Evolutionary conservation across 1,140 invertebrate genomes (phyloP).

Genomic region (Cylas formicarius): DNA sequence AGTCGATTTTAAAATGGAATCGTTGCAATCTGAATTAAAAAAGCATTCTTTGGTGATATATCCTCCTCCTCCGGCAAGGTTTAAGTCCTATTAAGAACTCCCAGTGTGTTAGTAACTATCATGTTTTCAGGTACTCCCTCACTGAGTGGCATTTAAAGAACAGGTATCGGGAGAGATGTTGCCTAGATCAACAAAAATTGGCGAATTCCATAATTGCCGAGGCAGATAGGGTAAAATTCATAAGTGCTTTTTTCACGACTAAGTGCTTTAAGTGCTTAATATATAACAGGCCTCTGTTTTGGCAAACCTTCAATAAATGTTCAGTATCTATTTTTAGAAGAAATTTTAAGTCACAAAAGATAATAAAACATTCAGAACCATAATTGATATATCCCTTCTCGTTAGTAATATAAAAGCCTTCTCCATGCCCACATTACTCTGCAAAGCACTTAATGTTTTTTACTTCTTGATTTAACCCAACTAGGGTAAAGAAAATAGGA

Average conservation of each 20-base stretch:
- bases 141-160: slow-evolving; percentile 68
- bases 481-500: too few species aligned
- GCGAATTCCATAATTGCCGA: slow-evolving; percentile 58
- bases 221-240: slow-evolving; percentile 34
- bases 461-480: too few species aligned
- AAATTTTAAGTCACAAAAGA: neutral
- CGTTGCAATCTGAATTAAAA: slow-evolving; percentile 32
- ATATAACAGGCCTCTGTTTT: neutral
- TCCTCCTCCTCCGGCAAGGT: slow-evolving; percentile 24
- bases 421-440: too few species aligned
- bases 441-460: too few species aligned
- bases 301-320: neutral
- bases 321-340: neutral
- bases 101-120: neutral
- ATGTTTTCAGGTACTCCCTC: slow-evolving; percentile 51
- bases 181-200: slow-evolving; percentile 62
- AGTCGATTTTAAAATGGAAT: too few species aligned
- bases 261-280: too few species aligned
- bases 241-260: too few species aligned
- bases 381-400: too few species aligned
- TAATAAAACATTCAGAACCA: neutral
- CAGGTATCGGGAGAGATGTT: slow-evolving; percentile 53
- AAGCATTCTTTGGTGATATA: slow-evolving; percentile 24
- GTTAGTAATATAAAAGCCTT: too few species aligned
- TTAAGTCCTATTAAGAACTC: neutral